Evolutionary conservation across 2,797 vertebrate species (phyloP).

Genomic region (Sternotherus odoratus): DNA sequence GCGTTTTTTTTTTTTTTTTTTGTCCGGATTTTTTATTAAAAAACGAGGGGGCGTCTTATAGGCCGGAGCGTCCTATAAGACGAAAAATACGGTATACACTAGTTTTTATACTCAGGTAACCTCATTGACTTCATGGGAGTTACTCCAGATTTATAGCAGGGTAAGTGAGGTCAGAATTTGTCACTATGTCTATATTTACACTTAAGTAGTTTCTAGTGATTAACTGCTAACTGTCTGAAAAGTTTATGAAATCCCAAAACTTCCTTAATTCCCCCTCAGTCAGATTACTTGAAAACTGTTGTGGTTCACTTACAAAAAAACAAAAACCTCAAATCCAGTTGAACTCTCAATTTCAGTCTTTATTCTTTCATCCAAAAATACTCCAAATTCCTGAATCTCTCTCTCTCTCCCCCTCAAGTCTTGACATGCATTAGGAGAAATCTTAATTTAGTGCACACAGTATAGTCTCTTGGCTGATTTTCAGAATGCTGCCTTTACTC

Average conservation of each 20-base stretch:
- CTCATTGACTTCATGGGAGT: not conserved
- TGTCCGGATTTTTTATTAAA: too few species aligned
- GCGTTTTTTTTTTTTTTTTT: too few species aligned
- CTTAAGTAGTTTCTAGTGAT: not conserved
- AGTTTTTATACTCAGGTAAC: not conserved
- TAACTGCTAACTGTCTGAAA: not conserved
- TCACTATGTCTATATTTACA: not conserved
- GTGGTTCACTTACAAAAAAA: not conserved
- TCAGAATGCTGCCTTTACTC: not conserved
- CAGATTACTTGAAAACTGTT: not conserved
- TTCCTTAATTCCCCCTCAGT: not conserved
- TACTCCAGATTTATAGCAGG: not conserved
- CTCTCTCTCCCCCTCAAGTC: not conserved
- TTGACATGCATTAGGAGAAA: not conserved
- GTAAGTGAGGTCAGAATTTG: not conserved
- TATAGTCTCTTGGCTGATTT: not conserved
- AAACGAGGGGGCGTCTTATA: too few species aligned
- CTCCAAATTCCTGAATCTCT: not conserved
- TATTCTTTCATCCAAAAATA: not conserved
- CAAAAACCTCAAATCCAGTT: not conserved
- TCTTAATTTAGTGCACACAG: not conserved
- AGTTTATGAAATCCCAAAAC: not conserved
- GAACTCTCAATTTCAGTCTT: not conserved
- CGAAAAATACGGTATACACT: too few species aligned
- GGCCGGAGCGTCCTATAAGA: too few species aligned